A percentile compares a stretch with the other conserved stretches of the same genome.
These are phyloP conservation scores for Gymnocypris eckloni DNA, from an alignment of 2,797 vertebrate species.

Conservation along the genomic window DNA sequence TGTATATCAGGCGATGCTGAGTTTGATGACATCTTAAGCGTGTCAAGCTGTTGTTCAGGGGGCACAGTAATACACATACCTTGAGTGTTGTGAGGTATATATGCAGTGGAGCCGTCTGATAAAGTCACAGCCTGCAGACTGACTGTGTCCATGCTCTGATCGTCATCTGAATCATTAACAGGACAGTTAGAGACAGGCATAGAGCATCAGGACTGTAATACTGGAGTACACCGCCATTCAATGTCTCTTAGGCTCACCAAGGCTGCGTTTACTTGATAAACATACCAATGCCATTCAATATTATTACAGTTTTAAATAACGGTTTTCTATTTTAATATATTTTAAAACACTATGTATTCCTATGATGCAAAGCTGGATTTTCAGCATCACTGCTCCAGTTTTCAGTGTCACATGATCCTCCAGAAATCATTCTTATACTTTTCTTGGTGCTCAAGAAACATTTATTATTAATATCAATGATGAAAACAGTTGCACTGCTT, in stretches of 20 bases:
- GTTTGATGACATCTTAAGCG: neutral
- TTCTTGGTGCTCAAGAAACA: neutral
- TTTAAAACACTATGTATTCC: too few species aligned
- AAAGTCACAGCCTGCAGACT: constrained; percentile 96
- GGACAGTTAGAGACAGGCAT: neutral
- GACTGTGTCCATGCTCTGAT: constrained; percentile 93
- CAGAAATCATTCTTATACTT: neutral
- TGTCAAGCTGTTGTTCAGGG: too few species aligned
- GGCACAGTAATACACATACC: constrained; percentile 67
- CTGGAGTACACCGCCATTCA: neutral
- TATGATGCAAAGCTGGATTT: too few species aligned
- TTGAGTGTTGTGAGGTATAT: constrained; percentile 94
- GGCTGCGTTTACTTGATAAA: neutral
- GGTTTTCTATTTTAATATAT: too few species aligned
- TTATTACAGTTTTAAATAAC: neutral
- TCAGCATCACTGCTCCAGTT: neutral
- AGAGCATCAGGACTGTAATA: neutral
- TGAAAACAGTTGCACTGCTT: neutral
- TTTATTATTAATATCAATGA: neutral
- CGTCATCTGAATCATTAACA: constrained; percentile 80
- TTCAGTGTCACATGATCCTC: neutral
- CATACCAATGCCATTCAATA: neutral
- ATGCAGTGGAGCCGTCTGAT: constrained; percentile 95
- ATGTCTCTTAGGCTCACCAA: neutral
- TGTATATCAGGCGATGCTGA: neutral